phyloP scores from a whole-genome alignment of 2,888 invertebrate species.

The Xanthia togata region DNA sequence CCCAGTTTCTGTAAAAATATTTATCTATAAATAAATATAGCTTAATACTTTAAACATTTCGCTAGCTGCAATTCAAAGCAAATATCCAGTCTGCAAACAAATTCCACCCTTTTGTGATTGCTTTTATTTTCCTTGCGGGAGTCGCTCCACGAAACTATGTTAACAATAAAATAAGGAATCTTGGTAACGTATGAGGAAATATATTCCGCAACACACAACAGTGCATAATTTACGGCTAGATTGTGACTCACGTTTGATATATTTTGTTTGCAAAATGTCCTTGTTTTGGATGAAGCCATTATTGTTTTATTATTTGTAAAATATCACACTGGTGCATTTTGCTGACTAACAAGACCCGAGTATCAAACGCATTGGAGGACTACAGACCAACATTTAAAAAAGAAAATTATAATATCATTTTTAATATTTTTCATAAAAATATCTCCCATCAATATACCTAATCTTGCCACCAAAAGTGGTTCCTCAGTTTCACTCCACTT shows the following conservation, averaged over 20 bases:
- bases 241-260: conserved; percentile 44
- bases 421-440: too few relatives aligned
- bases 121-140: conserved; percentile 40
- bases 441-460: not conserved
- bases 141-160: conserved; percentile 33
- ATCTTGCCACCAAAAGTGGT: not conserved
- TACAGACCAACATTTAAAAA: too few relatives aligned
- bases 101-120: conserved; percentile 44
- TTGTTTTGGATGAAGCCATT: conserved; percentile 13
- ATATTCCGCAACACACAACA: conserved; percentile 46
- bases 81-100: conserved; percentile 40
- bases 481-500: not conserved
- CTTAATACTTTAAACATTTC: conserved; percentile 21
- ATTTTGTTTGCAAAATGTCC: conserved; percentile 33
- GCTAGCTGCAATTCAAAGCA: conserved; percentile 20
- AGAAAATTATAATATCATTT: too few relatives aligned
- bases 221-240: conserved; percentile 52
- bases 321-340: not conserved
- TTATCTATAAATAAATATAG: conserved; percentile 4
- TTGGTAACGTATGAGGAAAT: conserved; percentile 51
- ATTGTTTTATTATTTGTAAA: conserved; percentile 22
- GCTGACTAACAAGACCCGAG: not conserved
- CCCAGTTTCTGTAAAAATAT: conserved; percentile 19
- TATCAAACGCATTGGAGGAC: not conserved
- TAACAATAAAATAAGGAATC: conserved; percentile 54